Evolutionary conservation across 2,113 vertebrate genomes (phyloP).

Genomic region (Lonchura striata): DNA sequence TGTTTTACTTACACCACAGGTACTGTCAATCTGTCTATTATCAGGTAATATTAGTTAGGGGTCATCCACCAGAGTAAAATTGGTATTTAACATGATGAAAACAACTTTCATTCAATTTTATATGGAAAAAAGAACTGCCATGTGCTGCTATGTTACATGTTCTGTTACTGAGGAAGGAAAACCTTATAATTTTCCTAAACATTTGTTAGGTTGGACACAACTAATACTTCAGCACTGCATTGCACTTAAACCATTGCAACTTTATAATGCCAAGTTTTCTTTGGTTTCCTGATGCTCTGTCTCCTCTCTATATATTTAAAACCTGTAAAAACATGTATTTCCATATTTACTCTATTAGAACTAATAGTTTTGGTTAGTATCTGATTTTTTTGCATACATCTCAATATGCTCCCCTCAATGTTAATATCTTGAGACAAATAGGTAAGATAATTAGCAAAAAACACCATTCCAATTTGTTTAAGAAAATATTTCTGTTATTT

Average conservation of each 20-base stretch:
- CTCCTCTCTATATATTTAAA: background rate
- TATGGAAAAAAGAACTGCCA: background rate
- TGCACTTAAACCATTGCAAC: background rate
- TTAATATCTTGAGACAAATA: background rate
- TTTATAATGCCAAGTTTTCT: background rate
- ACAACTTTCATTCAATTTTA: background rate
- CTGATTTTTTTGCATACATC: background rate
- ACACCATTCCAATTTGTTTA: background rate
- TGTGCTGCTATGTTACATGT: background rate
- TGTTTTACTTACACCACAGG: background rate
- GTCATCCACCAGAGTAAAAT: background rate
- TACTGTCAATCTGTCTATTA: background rate
- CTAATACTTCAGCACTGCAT: background rate
- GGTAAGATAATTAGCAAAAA: background rate
- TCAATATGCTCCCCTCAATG: background rate
- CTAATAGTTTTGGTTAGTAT: background rate
- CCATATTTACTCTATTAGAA: background rate
- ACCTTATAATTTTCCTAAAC: background rate
- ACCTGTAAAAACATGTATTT: background rate
- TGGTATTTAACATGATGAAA: background rate
- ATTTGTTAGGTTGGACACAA: background rate
- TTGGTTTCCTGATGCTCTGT: background rate
- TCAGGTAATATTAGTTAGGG: background rate
- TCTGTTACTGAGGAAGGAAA: background rate
- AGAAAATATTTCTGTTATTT: background rate